Base-by-base conservation (phyloP, 2,113 vertebrate genomes). In the Actenoides lindsayi region DNA sequence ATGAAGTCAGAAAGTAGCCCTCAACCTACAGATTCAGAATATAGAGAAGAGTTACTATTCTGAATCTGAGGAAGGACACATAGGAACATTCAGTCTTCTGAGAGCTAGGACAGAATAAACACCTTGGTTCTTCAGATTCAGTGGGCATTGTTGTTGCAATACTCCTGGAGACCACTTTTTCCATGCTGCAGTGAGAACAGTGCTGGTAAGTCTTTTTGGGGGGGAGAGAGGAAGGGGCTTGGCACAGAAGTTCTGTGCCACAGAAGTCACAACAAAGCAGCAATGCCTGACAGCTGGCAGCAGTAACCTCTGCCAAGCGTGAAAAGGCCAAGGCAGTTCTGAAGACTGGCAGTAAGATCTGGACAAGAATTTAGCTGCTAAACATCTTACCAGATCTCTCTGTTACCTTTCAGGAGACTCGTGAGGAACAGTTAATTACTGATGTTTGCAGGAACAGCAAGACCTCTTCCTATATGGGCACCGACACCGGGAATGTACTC, bases 121-220 rank as follows among this genome's bases (percentile, higher is more conserved):
- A 65, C 64, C 25, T 42, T 10, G 19, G 39, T 64, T 57, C 64
- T 70, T 70, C 74, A 28, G 35, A 60, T 28, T 56, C 35, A 70
- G 30, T 3, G 1, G 69, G 33, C 15, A 5, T 11, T 23, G 19
- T 25, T 70, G 41, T 28, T 68, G 57, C 59, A n/a, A 31, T 41
- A 1, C 48, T 64, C 16, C 13, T 69, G 74, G 19, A 82, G 39
- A 33, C 23, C 1, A 11, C 21, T 74, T 95, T 68, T 65, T 35
- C n/a, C 42, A 87, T 28, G 27, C 39, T 74, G 31, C 5, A 41
- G 39, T 2, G 39, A 27, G 14, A 41, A 87, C 28, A 81, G 16
- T 1, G 3, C 53, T 60, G 28, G 9, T 17, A 4, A 2, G 8
- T 44, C 24, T n/a, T 13, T 48, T 24, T 9, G 3, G 7, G 24